phyloP scores from a whole-genome alignment of 2,113 vertebrate species.

The Pelobates fuscus region DNA sequence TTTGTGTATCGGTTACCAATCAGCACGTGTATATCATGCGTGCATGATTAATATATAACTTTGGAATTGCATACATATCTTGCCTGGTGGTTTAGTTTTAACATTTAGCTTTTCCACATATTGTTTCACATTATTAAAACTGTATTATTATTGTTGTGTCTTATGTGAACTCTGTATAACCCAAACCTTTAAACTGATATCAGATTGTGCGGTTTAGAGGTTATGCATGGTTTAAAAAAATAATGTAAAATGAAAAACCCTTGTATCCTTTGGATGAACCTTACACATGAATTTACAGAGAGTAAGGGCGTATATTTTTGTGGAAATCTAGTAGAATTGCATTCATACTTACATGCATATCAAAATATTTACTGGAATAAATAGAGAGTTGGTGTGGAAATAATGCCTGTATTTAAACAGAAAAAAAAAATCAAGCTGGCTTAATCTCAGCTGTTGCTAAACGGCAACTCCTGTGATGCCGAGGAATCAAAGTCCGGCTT shows the following conservation, averaged over 20 bases:
- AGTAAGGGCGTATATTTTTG: background rate
- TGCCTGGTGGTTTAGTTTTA: too few relatives aligned
- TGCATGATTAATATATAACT: too few relatives aligned
- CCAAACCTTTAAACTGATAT: background rate
- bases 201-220: background rate
- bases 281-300: background rate
- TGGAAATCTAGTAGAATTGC: conserved; percentile 1
- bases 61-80: too few relatives aligned
- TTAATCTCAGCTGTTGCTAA: too few relatives aligned
- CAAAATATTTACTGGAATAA: background rate
- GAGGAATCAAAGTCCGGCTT: too few relatives aligned
- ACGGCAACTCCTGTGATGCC: too few relatives aligned
- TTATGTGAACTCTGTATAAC: background rate
- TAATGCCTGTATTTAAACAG: background rate
- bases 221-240: background rate
- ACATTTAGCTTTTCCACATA: too few relatives aligned
- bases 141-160: too few relatives aligned
- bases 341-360: background rate
- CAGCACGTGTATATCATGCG: too few relatives aligned
- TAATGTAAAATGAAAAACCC: background rate
- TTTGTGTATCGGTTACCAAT: too few relatives aligned
- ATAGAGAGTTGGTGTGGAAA: background rate
- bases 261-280: conserved; percentile 6
- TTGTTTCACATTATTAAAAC: too few relatives aligned
- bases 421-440: too few relatives aligned